Base-by-base conservation (phyloP, 2,888 invertebrate species). In the Diloba caeruleocephala region DNA sequence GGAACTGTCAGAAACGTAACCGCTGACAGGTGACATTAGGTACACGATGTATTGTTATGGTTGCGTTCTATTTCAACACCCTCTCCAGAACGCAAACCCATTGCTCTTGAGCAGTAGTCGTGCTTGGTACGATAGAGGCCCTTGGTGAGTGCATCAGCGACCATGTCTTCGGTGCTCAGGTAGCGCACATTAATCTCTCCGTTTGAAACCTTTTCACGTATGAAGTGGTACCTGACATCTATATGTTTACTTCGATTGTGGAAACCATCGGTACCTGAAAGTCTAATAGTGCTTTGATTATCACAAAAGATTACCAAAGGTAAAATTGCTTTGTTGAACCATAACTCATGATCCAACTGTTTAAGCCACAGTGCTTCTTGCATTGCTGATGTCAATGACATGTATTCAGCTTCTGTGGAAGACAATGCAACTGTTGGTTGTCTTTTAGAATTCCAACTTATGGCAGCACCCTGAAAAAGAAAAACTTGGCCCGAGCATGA, bases 401-500 rank as follows among this genome's bases (percentile, higher is more conserved):
- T 74, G 13, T 71, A 71, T 28, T 75, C 70, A 12, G 67, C 62
- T 10, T 58, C 54, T 0, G 48, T 54, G 1, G 31, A 51, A 0
- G 51, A 56, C 0, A 56, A 19, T 1, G 46, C 43, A 12, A 59
- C 26, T 0, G 64, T 57, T 1, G 25, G 57, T 31, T 77, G 71
- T 7, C 48, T 56, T 28, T 48, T 60, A 13, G 74, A 77, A 6
- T 26, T 38, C 76, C 78, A 80, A 8, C 52, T 42, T 17, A 76
- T 69, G 2, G 69, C 43, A n/a, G 60, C 75, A 43, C 71, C 74
- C 56, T 76, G 71, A 52, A 67, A 64, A 0, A 69, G 5, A 58
- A 74, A 77, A 5, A 48, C 28, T 25, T 71, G 76, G 1, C 76
- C 75, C 0, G 76, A 54, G 23, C 70, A 71, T 0, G 70, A 74